phyloP scores from a whole-genome alignment of 2,113 vertebrate genomes.

The Rhinoderma darwinii region DNA sequence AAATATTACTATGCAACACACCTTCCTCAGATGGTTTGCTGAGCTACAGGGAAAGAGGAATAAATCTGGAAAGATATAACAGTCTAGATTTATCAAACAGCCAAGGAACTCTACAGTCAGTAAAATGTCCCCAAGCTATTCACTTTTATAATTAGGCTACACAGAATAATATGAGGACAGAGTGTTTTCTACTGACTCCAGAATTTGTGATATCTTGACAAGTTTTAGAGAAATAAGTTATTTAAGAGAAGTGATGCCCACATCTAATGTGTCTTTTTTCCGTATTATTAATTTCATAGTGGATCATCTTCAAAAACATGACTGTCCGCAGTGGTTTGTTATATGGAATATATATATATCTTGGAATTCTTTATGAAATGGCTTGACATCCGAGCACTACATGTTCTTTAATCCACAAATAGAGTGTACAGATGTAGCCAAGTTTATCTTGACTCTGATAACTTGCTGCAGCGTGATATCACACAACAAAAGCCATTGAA shows the following conservation, averaged over 20 bases:
- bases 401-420: too few species aligned
- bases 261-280: background rate
- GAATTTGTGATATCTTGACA: conserved; percentile 9
- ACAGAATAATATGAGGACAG: conserved; percentile 23
- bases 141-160: conserved; percentile 47
- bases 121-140: conserved; percentile 39
- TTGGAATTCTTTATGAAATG: background rate
- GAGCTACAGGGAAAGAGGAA: conserved; percentile 39
- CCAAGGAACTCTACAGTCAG: conserved; percentile 32
- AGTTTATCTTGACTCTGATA: too few species aligned
- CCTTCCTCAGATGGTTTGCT: conserved; percentile 45
- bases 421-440: too few species aligned
- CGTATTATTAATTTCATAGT: background rate
- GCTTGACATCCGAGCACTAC: background rate
- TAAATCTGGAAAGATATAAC: conserved; percentile 32
- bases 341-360: background rate
- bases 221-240: conserved; percentile 14
- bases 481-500: too few species aligned
- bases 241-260: background rate
- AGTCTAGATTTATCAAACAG: conserved; percentile 33
- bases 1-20: conserved; percentile 52
- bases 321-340: background rate
- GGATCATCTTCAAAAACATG: background rate
- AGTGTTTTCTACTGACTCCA: conserved; percentile 1
- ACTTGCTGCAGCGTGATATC: too few species aligned